phyloP scores from a whole-genome alignment of 2,888 invertebrate species.

The Noctua janthina region DNA sequence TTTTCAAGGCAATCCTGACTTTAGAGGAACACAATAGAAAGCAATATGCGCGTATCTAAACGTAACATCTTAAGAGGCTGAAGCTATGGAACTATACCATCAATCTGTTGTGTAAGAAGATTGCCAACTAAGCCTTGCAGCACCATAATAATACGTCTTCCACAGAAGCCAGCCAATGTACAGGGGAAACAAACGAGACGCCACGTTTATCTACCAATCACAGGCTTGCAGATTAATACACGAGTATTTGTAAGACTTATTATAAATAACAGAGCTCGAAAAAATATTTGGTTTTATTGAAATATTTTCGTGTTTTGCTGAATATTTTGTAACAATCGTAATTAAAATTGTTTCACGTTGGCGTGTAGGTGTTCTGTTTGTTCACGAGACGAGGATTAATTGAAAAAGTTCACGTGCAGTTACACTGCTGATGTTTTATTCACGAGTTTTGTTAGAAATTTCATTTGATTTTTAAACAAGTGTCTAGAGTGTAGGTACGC shows the following conservation, averaged over 20 bases:
- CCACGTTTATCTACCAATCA: constrained; percentile 18
- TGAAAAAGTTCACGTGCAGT: constrained; percentile 62
- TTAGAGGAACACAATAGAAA: constrained; percentile 25
- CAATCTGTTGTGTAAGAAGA: constrained; percentile 52
- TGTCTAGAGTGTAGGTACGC: constrained; percentile 13
- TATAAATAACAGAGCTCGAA: not conserved
- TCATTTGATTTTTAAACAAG: constrained; percentile 54
- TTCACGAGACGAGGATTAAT: constrained; percentile 52
- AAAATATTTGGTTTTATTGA: constrained; percentile 30
- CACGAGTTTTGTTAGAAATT: constrained; percentile 52
- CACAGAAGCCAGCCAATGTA: constrained; percentile 20
- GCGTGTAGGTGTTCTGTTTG: constrained; percentile 54
- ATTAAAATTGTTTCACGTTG: constrained; percentile 61
- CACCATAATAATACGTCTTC: constrained; percentile 50
- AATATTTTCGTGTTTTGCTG: constrained; percentile 42
- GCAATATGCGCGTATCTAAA: constrained; percentile 36
- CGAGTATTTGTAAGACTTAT: constrained; percentile 12
- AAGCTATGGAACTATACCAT: constrained; percentile 16
- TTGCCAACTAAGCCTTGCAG: constrained; percentile 49
- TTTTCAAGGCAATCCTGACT: not conserved
- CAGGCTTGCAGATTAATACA: constrained; percentile 19
- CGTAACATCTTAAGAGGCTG: constrained; percentile 24
- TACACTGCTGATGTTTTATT: constrained; percentile 60
- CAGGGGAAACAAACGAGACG: constrained; percentile 9
- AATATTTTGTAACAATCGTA: constrained; percentile 46